A percentile compares a stretch with the other conserved stretches of the same genome.
Conservation (phyloP, 2,888 invertebrate genomes). For the Eubasilissa splendida region DNA sequence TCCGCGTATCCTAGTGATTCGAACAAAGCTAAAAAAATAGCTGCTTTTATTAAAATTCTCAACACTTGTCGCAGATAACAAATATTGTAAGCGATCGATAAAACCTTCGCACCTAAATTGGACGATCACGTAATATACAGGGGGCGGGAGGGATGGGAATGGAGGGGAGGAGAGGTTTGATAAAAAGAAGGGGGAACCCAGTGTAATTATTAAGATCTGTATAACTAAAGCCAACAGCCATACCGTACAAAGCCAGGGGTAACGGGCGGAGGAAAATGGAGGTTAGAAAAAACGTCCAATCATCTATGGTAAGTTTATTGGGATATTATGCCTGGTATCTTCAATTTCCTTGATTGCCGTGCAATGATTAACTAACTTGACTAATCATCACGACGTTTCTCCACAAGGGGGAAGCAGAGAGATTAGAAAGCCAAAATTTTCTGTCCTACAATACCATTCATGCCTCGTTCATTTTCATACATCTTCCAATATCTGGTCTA, state of each 20-base stretch:
- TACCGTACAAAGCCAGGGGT: not conserved
- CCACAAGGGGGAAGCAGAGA: no score
- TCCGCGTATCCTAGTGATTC: no score
- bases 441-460: no score
- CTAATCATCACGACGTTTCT: no score
- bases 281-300: no score
- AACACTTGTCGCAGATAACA: slow-evolving; percentile 34
- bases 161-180: slow-evolving; percentile 28
- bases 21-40: not conserved
- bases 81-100: slow-evolving; percentile 36
- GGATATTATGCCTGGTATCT: no score
- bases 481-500: no score
- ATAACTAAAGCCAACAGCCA: slow-evolving; percentile 24
- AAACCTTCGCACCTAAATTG: slow-evolving; percentile 46
- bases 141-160: slow-evolving; percentile 35
- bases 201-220: slow-evolving; percentile 37
- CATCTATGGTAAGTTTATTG: no score
- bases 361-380: no score
- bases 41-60: slow-evolving; percentile 4
- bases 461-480: no score
- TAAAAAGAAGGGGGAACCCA: slow-evolving; percentile 35
- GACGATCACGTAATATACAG: slow-evolving; percentile 44
- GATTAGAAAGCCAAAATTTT: no score
- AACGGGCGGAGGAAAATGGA: slow-evolving; percentile 15
- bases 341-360: no score